Conservation (phyloP, 2,797 vertebrate genomes). For the Rhinogobio ventralis region DNA sequence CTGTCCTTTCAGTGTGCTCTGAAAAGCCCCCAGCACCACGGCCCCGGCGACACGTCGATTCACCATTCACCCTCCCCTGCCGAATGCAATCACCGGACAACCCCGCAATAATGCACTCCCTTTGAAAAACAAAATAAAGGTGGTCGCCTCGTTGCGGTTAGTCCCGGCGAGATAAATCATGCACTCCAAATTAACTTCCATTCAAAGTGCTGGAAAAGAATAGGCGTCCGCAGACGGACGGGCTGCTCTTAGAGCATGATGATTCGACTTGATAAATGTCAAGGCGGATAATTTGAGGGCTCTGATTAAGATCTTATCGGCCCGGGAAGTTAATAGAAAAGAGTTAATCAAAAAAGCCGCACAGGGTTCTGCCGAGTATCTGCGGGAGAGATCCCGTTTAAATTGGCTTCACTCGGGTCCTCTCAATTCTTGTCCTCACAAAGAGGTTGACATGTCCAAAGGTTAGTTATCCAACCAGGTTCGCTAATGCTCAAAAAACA, state of each 20-base stretch:
- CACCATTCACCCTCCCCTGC: slow-evolving; percentile 84
- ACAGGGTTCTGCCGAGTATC: slow-evolving; percentile 66
- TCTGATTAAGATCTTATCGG: slow-evolving; percentile 91
- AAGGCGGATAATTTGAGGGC: slow-evolving; percentile 85
- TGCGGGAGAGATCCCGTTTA: slow-evolving; percentile 45
- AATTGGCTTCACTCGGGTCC: slow-evolving; percentile 63
- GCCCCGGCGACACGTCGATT: slow-evolving; percentile 81
- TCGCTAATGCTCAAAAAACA: slow-evolving; percentile 45
- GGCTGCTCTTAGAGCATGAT: slow-evolving; percentile 75
- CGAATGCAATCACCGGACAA: slow-evolving; percentile 89
- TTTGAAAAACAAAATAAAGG: slow-evolving; percentile 82
- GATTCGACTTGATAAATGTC: slow-evolving; percentile 86
- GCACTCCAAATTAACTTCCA: slow-evolving; percentile 90
- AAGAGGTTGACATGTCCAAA: slow-evolving; percentile 51
- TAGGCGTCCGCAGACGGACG: slow-evolving; percentile 76
- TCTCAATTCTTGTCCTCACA: slow-evolving; percentile 61
- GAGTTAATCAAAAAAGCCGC: slow-evolving; percentile 78
- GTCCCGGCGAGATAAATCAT: slow-evolving; percentile 87
- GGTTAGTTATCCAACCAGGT: slow-evolving; percentile 50
- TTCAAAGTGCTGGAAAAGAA: slow-evolving; percentile 84
- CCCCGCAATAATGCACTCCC: slow-evolving; percentile 84
- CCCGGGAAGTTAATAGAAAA: slow-evolving; percentile 87
- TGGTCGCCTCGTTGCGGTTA: slow-evolving; percentile 83
- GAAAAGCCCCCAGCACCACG: slow-evolving; percentile 85
- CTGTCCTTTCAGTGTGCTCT: slow-evolving; percentile 82